phyloP scores from a whole-genome alignment of 2,888 invertebrate genomes.

The Plemyria rubiginata region DNA sequence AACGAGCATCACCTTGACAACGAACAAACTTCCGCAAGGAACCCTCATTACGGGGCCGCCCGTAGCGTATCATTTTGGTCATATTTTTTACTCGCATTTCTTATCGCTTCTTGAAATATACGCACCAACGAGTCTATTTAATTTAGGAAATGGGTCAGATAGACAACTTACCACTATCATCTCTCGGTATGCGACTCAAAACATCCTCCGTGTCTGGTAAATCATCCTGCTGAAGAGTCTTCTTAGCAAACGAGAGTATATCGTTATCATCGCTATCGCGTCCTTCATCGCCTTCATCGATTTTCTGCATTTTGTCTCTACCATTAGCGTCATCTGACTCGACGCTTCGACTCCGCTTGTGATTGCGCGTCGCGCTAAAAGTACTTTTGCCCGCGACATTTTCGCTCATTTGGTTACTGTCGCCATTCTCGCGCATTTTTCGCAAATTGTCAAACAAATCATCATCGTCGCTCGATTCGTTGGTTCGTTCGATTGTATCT shows the following conservation, averaged over 20 bases:
- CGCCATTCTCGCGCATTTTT: slow-evolving; percentile 56
- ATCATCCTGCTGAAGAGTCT: slow-evolving; percentile 68
- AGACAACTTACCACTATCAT: slow-evolving; percentile 61
- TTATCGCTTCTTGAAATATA: background rate
- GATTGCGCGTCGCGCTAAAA: slow-evolving; percentile 41
- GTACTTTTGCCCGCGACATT: slow-evolving; percentile 9
- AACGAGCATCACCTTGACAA: too few relatives aligned
- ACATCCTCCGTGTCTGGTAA: slow-evolving; percentile 75
- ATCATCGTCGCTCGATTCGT: slow-evolving; percentile 70
- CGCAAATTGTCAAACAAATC: slow-evolving; percentile 74
- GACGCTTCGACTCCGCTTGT: slow-evolving; percentile 68
- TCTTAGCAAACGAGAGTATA: slow-evolving; percentile 75
- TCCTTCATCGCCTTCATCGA: slow-evolving; percentile 61
- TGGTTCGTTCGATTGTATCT: slow-evolving; percentile 19
- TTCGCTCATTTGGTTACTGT: slow-evolving; percentile 54
- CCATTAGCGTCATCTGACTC: slow-evolving; percentile 60
- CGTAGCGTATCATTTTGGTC: too few relatives aligned
- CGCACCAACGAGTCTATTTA: background rate
- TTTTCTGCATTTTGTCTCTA: slow-evolving; percentile 69
- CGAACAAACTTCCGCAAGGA: too few relatives aligned
- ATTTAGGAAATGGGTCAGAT: background rate
- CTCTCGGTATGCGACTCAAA: slow-evolving; percentile 56
- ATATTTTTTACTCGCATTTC: background rate
- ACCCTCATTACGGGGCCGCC: too few relatives aligned
- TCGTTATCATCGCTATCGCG: slow-evolving; percentile 60